Evolutionary conservation across 2,888 invertebrate genomes (phyloP).

Genomic region (Apocheima hispidaria): DNA sequence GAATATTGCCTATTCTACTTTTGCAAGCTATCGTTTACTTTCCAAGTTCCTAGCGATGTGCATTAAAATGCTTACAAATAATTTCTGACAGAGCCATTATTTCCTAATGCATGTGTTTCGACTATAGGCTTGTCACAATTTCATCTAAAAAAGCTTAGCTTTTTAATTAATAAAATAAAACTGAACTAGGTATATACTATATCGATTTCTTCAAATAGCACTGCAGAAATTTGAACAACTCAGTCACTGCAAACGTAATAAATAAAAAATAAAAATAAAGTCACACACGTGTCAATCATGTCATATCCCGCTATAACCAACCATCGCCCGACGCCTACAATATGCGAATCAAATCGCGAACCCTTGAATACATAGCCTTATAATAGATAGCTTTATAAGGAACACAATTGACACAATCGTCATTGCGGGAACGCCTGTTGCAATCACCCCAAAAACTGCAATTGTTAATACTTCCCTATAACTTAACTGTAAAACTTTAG

Average conservation of each 20-base stretch:
- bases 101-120: too few species aligned
- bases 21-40: too few species aligned
- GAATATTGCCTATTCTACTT: too few species aligned
- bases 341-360: slow-evolving; percentile 64
- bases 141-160: background rate
- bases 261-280: slow-evolving; percentile 23
- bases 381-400: slow-evolving; percentile 20
- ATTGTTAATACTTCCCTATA: slow-evolving; percentile 38
- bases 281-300: slow-evolving; percentile 39
- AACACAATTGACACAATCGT: slow-evolving; percentile 68
- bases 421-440: slow-evolving; percentile 61
- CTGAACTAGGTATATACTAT: background rate
- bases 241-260: slow-evolving; percentile 33
- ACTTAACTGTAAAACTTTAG: slow-evolving; percentile 44
- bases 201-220: background rate
- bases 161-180: background rate
- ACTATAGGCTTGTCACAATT: background rate
- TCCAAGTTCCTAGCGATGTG: too few species aligned
- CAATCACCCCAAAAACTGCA: slow-evolving; percentile 36
- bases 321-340: slow-evolving; percentile 35
- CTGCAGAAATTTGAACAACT: background rate
- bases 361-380: slow-evolving; percentile 48
- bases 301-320: slow-evolving; percentile 39
- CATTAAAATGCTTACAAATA: too few species aligned
- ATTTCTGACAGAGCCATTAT: too few species aligned